Evolutionary conservation across 2,888 invertebrate genomes (phyloP).

Genomic region (Philhelius pedissequus): DNA sequence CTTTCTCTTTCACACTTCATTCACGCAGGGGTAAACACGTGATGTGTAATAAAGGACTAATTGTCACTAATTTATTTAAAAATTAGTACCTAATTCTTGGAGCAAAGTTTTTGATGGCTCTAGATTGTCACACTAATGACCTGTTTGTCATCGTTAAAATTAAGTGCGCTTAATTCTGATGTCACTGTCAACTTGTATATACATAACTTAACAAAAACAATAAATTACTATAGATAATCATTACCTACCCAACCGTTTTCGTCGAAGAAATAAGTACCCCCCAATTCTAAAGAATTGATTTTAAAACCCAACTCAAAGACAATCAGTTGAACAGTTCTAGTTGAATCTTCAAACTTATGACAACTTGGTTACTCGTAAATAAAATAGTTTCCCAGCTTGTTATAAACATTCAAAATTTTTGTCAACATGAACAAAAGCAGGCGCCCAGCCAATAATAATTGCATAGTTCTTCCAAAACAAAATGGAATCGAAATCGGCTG

Average conservation of each 20-base stretch:
- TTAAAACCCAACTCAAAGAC: neutral
- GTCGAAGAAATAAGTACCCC: neutral
- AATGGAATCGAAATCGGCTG: neutral
- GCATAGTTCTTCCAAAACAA: neutral
- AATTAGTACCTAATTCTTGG: no score
- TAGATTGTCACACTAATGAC: no score
- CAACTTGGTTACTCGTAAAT: conserved; percentile 4
- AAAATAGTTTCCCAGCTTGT: neutral
- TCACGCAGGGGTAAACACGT: no score
- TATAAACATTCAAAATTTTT: neutral
- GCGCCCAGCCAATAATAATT: neutral
- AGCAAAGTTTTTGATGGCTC: no score
- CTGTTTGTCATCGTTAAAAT: no score
- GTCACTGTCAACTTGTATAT: no score
- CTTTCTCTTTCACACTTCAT: no score
- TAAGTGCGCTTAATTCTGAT: no score
- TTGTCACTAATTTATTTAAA: no score
- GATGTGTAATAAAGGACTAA: no score
- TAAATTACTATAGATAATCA: no score
- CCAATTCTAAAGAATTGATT: neutral
- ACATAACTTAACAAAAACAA: no score
- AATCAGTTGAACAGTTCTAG: conserved; percentile 48
- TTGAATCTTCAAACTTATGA: conserved; percentile 41
- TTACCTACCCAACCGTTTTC: neutral
- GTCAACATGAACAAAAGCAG: neutral